phyloP scores from a whole-genome alignment of 2,888 invertebrate species.

The Muschampia plurimacula region DNA sequence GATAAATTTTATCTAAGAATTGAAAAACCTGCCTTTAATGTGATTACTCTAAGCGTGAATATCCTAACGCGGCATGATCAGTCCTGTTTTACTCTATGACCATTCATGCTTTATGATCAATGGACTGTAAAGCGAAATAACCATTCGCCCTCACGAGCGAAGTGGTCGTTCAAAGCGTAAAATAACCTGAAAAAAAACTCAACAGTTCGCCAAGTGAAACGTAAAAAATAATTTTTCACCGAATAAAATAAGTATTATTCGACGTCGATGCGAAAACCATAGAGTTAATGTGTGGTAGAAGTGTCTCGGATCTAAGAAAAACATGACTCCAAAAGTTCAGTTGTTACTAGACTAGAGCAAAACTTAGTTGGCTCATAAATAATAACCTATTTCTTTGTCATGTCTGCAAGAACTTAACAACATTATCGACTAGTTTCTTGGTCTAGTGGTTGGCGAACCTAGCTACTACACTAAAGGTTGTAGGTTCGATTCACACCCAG shows the following conservation, averaged over 20 bases:
- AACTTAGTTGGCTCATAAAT: no score
- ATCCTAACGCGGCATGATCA: background rate
- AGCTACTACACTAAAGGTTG: no score
- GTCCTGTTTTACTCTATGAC: background rate
- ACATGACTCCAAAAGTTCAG: no score
- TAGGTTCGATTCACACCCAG: no score
- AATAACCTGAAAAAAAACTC: background rate
- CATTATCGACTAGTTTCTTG: no score
- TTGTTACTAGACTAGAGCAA: no score
- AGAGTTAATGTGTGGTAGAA: conserved; percentile 13
- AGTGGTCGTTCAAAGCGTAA: background rate
- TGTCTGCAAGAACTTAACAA: no score
- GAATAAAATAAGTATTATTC: conserved; percentile 30
- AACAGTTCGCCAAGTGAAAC: conserved; percentile 21
- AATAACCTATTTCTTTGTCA: no score
- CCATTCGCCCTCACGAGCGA: background rate
- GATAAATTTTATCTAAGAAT: no score
- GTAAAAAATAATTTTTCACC: conserved; percentile 33
- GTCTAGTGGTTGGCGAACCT: no score
- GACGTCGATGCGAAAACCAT: conserved; percentile 14
- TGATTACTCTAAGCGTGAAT: background rate
- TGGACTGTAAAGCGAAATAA: background rate
- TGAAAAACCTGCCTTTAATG: no score
- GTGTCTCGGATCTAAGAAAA: background rate
- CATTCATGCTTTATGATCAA: background rate